Evolutionary conservation across 2,113 vertebrate genomes (phyloP).

Genomic region (Scomber japonicus): DNA sequence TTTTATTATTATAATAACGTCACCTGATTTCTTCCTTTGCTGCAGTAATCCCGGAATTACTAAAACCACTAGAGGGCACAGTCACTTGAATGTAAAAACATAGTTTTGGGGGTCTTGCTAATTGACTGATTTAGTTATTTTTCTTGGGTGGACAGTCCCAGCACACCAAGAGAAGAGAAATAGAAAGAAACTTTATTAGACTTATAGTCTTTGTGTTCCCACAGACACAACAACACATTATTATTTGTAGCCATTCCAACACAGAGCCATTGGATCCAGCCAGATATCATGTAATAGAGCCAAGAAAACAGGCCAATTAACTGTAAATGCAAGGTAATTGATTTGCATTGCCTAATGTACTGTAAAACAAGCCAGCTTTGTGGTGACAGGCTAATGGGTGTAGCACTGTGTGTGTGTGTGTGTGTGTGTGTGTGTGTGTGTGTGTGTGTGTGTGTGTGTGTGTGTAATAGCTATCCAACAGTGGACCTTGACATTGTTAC

Average conservation of each 20-base stretch:
- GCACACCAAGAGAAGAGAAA: too few species aligned
- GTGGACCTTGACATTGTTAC: too few species aligned
- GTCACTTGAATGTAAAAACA: too few species aligned
- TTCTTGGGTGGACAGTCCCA: too few species aligned
- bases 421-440: neutral
- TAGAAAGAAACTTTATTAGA: too few species aligned
- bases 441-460: too few species aligned
- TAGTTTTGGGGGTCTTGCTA: too few species aligned
- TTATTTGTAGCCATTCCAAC: conserved; percentile 4
- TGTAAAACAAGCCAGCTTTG: conserved; percentile 50
- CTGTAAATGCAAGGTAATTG: conserved; percentile 48
- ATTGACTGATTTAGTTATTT: too few species aligned
- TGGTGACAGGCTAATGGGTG: conserved; percentile 59
- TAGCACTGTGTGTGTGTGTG: conserved; percentile 4
- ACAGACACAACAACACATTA: neutral
- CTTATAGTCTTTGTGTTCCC: conserved; percentile 7
- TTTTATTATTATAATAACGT: too few species aligned
- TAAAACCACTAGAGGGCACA: too few species aligned
- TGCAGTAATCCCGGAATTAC: too few species aligned
- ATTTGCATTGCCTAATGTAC: conserved; percentile 44
- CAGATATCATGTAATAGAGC: conserved; percentile 30
- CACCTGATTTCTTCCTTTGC: too few species aligned
- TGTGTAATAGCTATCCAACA: neutral
- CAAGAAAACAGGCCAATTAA: conserved; percentile 52
- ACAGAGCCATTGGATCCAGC: neutral